A percentile compares a stretch with the other conserved stretches of the same genome.
Conservation (phyloP, 2,888 invertebrate genomes). For the Odontocerum albicorne region DNA sequence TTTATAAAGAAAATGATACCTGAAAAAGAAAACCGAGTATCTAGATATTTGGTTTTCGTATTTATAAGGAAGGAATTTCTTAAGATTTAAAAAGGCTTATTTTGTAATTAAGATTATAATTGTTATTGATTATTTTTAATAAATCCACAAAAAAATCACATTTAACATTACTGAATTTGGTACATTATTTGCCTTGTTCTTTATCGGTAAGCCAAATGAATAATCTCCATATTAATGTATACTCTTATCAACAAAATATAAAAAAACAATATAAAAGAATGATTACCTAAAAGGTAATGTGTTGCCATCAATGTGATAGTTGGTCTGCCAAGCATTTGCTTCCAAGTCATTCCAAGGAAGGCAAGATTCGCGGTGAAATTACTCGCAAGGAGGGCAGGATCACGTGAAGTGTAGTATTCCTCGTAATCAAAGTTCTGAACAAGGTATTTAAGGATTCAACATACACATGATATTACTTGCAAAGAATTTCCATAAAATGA, state of each 20-base stretch:
- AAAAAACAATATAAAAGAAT: background rate
- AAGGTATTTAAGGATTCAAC: conserved; percentile 28
- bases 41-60: too few species aligned
- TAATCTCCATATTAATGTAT: background rate
- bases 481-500: too few species aligned
- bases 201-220: background rate
- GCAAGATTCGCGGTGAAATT: conserved; percentile 92
- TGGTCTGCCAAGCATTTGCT: conserved; percentile 94
- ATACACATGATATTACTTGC: conserved; percentile 25
- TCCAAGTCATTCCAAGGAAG: conserved; percentile 96
- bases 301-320: conserved; percentile 88
- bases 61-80: too few species aligned
- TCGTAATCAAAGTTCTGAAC: conserved; percentile 86
- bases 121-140: too few species aligned
- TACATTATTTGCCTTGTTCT: too few species aligned
- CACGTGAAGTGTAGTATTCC: conserved; percentile 96
- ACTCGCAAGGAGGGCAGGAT: conserved; percentile 92
- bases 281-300: conserved; percentile 82
- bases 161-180: too few species aligned
- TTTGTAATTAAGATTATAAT: too few species aligned
- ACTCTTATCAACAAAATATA: too few species aligned
- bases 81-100: too few species aligned
- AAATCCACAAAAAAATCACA: too few species aligned
- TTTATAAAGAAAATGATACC: too few species aligned
- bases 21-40: too few species aligned